A percentile compares a stretch with the other conserved stretches of the same genome.
Conservation (phyloP, 2,797 vertebrate genomes). For the Philypnodon macrostomus region DNA sequence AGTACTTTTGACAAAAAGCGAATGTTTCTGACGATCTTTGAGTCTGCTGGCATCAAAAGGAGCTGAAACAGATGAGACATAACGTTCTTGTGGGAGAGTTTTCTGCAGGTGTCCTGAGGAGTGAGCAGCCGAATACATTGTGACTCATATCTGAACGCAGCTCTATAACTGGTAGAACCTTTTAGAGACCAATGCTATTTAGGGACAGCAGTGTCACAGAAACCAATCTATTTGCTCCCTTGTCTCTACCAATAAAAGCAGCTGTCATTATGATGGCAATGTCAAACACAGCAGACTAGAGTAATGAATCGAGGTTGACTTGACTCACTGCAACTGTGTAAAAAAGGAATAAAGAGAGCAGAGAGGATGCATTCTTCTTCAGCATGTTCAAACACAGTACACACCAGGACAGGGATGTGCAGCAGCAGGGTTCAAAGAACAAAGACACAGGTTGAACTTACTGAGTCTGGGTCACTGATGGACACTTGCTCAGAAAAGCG, state of each 20-base stretch:
- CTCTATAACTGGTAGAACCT: background rate
- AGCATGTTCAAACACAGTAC: slow-evolving; percentile 21
- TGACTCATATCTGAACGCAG: background rate
- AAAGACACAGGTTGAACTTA: slow-evolving; percentile 68
- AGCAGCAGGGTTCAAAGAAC: slow-evolving; percentile 6
- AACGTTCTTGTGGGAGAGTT: background rate
- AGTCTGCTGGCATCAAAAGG: background rate
- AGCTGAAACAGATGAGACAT: background rate
- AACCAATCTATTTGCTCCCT: too few relatives aligned
- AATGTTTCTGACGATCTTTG: background rate
- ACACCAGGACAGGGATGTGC: background rate
- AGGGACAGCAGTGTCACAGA: too few relatives aligned
- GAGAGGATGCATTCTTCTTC: slow-evolving; percentile 5
- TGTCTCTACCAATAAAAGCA: too few relatives aligned
- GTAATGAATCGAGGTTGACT: too few relatives aligned
- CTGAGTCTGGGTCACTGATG: slow-evolving; percentile 91
- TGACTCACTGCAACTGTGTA: slow-evolving; percentile 3
- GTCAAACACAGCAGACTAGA: too few relatives aligned
- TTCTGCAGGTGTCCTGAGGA: background rate
- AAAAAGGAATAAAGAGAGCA: slow-evolving; percentile 18
- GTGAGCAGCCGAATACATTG: background rate
- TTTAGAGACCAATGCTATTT: background rate
- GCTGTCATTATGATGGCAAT: too few relatives aligned
- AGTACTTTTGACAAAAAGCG: background rate
- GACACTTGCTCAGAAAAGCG: slow-evolving; percentile 98